phyloP scores from a whole-genome alignment of 2,888 invertebrate species.

The Ashinkailepas kermadecensis region DNA sequence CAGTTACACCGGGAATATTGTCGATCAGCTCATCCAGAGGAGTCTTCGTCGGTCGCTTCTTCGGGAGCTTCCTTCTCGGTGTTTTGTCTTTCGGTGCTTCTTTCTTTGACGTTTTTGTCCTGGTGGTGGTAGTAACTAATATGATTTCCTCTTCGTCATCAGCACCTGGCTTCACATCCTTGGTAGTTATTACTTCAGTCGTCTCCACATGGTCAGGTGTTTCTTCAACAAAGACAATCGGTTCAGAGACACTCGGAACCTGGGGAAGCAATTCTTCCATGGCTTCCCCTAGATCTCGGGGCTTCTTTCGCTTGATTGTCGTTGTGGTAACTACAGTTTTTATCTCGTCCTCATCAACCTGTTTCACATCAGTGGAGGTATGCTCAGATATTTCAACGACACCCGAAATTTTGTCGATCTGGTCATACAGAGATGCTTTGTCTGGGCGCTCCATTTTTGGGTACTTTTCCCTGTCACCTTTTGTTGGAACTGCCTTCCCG shows the following conservation, averaged over 20 bases:
- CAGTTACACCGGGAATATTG: neutral
- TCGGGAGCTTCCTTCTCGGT: neutral
- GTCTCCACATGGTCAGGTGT: neutral
- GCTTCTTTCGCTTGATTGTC: slow-evolving; percentile 1
- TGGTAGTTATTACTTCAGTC: neutral
- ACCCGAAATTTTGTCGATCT: neutral
- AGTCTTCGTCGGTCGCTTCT: neutral
- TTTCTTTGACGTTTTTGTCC: too few species aligned
- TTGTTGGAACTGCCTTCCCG: too few species aligned
- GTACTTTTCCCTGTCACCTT: too few species aligned
- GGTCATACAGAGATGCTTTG: neutral
- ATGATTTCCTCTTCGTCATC: neutral
- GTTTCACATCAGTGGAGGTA: neutral
- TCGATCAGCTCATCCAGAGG: neutral
- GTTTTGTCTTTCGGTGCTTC: neutral
- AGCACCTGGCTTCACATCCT: neutral
- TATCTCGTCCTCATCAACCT: neutral
- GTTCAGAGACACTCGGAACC: neutral
- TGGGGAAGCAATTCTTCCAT: neutral
- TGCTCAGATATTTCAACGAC: neutral
- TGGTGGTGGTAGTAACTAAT: too few species aligned
- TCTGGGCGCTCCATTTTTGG: neutral
- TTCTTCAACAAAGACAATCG: neutral
- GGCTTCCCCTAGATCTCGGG: neutral
- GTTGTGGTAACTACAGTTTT: neutral